phyloP scores from a whole-genome alignment of 92 coral and sea anemone species.

The Anthopleura xanthogrammica region DNA sequence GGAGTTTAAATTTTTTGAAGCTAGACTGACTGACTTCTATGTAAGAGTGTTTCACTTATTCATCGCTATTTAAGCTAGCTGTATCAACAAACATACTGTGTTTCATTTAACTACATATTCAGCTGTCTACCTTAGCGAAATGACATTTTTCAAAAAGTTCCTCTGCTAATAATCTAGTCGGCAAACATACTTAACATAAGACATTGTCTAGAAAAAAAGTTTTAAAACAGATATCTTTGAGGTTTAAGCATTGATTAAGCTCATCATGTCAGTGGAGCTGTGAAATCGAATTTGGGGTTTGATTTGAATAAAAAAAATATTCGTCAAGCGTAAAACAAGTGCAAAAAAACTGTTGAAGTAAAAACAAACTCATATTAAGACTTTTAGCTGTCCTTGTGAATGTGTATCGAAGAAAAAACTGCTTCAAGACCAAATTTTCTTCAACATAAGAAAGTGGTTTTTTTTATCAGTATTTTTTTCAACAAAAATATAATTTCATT shows the following conservation, averaged over 20 bases:
- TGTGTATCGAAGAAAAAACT: too few relatives aligned
- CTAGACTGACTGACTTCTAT: background rate
- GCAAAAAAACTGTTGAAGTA: background rate
- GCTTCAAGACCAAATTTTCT: too few relatives aligned
- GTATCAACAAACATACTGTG: background rate
- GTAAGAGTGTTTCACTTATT: background rate
- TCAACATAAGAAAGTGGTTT: too few relatives aligned
- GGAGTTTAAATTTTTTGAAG: background rate
- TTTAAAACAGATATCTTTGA: background rate
- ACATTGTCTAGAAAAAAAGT: background rate
- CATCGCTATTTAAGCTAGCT: background rate
- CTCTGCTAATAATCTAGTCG: background rate
- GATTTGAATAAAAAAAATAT: background rate
- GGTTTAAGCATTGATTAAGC: background rate
- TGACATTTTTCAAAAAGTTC: background rate
- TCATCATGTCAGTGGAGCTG: background rate
- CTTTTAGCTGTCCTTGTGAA: too few relatives aligned
- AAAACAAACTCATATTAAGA: too few relatives aligned
- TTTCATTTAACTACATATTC: background rate
- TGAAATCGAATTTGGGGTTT: background rate
- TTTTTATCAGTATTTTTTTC: background rate
- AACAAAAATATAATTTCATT: background rate
- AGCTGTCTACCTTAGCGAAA: conserved; percentile 24
- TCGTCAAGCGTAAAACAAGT: background rate
- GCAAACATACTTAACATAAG: background rate